Conservation (phyloP, 2,797 vertebrate species). For the Heterohyrax brucei region DNA sequence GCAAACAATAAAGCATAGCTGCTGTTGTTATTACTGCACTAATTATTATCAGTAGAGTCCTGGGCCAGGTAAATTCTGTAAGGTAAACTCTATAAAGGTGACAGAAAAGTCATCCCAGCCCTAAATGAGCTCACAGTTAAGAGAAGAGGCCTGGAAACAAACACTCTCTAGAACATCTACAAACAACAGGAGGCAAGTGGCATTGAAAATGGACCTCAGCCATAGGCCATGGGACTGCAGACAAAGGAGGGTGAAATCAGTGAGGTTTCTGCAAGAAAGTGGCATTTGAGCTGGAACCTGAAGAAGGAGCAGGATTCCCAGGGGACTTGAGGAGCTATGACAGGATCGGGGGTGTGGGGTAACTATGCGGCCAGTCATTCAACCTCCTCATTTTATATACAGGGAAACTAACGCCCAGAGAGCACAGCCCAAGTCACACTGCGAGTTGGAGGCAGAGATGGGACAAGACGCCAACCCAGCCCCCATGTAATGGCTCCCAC, state of each 20-base stretch:
- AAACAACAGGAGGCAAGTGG: neutral
- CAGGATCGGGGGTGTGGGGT: neutral
- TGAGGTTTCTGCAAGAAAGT: neutral
- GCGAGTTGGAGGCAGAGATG: neutral
- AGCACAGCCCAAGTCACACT: neutral
- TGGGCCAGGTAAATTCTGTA: neutral
- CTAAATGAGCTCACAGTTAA: neutral
- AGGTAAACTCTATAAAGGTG: neutral
- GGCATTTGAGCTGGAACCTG: neutral
- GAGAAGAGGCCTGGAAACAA: neutral
- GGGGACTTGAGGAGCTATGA: neutral
- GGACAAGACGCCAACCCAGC: neutral
- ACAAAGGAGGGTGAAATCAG: neutral
- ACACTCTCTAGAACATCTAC: neutral
- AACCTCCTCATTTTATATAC: neutral
- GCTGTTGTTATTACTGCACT: neutral
- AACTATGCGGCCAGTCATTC: neutral
- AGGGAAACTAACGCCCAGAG: neutral
- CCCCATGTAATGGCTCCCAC: neutral
- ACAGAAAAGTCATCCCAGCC: neutral
- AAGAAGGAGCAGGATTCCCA: neutral
- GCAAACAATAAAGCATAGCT: neutral
- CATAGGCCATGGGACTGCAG: neutral
- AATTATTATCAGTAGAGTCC: slow-evolving; percentile 6
- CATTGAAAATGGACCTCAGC: neutral